phyloP scores from a whole-genome alignment of 1,140 invertebrate species.

The Pseudomyrmex cubaensis region DNA sequence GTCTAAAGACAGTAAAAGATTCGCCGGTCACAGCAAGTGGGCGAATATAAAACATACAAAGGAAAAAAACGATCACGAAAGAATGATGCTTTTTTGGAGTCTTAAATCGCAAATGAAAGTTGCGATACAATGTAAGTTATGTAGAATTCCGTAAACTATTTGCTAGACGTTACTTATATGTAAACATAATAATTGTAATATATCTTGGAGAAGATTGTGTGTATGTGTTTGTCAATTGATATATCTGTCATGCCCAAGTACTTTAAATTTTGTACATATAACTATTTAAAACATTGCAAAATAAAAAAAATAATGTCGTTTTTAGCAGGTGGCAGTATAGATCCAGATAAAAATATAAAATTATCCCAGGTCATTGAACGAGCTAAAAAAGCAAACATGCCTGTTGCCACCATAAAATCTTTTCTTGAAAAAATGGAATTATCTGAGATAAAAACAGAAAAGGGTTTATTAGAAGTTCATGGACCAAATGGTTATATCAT shows the following conservation, averaged over 20 bases:
- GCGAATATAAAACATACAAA: constrained; percentile 90
- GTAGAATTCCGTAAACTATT: background rate
- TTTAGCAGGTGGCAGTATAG: constrained; percentile 84
- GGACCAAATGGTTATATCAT: constrained; percentile 83
- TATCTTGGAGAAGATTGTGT: background rate
- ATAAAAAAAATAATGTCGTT: constrained; percentile 30
- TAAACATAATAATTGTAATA: constrained; percentile 15
- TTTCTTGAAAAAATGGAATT: constrained; percentile 85
- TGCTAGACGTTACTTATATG: background rate
- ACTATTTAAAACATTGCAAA: background rate
- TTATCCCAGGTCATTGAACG: constrained; percentile 86
- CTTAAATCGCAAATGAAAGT: constrained; percentile 85
- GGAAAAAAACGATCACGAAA: constrained; percentile 87
- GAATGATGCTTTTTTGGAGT: constrained; percentile 81
- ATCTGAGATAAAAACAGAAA: constrained; percentile 77
- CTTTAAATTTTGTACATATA: background rate
- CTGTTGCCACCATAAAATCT: constrained; percentile 86
- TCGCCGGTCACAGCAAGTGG: constrained; percentile 91
- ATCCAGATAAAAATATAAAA: constrained; percentile 86
- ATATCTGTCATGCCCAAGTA: background rate
- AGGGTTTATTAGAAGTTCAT: constrained; percentile 81
- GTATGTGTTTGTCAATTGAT: background rate
- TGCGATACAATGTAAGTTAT: constrained; percentile 85
- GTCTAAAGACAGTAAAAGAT: constrained; percentile 74
- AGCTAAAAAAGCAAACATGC: constrained; percentile 87